Percentiles rank a stretch among this genome's conserved stretches.
Conservation (phyloP, 1,140 invertebrate species). For the Arctopsyche grandis region DNA sequence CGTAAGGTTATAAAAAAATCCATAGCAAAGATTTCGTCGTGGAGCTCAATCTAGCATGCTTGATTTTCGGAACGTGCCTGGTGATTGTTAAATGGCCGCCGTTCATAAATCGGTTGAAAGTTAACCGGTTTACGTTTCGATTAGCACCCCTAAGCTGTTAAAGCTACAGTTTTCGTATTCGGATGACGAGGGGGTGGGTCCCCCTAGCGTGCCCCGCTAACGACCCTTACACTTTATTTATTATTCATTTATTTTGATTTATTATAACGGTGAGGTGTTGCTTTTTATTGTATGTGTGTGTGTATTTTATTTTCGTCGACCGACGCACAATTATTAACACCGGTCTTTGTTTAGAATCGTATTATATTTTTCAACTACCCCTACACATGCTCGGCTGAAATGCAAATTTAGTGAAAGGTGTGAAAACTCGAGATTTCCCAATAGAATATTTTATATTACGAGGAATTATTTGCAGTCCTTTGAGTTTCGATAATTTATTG, state of each 20-base stretch:
- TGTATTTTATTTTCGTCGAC: slow-evolving; percentile 10
- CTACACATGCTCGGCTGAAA: too few relatives aligned
- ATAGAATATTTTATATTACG: too few relatives aligned
- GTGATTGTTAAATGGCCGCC: not conserved
- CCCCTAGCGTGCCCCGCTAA: not conserved
- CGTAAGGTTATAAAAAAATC: too few relatives aligned
- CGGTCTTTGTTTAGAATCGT: too few relatives aligned
- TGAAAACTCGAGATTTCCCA: too few relatives aligned
- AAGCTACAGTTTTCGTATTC: slow-evolving; percentile 6
- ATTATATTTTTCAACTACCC: too few relatives aligned
- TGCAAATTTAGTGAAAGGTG: too few relatives aligned
- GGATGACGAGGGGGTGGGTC: not conserved
- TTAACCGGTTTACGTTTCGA: slow-evolving; percentile 26
- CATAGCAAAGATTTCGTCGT: too few relatives aligned
- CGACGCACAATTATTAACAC: not conserved
- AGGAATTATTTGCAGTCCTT: too few relatives aligned
- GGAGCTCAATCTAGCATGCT: too few relatives aligned
- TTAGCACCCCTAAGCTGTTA: slow-evolving; percentile 15
- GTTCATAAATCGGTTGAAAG: slow-evolving; percentile 4
- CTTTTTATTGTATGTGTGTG: slow-evolving; percentile 31
- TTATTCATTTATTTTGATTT: slow-evolving; percentile 51
- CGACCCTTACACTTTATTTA: slow-evolving; percentile 37
- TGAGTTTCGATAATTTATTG: too few relatives aligned
- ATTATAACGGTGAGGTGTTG: slow-evolving; percentile 41
- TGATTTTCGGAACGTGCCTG: too few relatives aligned